A percentile compares a stretch with the other conserved stretches of the same genome.
These are phyloP conservation scores for Crotalus viridis DNA, from an alignment of 2,113 vertebrate species.

Conservation along the genomic window DNA sequence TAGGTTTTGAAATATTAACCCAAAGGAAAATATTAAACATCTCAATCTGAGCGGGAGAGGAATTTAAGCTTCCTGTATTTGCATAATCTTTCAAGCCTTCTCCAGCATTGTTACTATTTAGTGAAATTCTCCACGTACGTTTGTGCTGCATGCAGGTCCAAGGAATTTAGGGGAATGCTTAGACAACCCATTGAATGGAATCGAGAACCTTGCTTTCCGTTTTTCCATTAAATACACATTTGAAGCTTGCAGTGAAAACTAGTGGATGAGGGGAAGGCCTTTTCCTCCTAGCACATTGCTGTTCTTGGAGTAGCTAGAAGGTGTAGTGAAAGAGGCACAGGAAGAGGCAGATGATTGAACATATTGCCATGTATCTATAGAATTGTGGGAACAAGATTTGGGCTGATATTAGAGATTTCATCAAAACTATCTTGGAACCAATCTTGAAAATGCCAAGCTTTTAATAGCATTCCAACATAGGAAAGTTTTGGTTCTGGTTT, in stretches of 20 bases:
- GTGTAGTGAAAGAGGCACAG: background rate
- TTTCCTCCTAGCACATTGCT: background rate
- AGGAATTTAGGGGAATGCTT: background rate
- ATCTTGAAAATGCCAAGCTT: background rate
- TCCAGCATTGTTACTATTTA: background rate
- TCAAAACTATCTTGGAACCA: background rate
- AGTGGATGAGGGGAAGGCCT: background rate
- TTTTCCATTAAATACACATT: background rate
- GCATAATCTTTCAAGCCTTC: background rate
- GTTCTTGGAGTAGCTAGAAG: background rate
- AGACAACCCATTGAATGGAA: background rate
- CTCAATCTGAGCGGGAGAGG: background rate
- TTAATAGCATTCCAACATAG: background rate
- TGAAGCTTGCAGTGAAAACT: background rate
- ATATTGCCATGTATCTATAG: background rate
- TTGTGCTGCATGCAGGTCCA: background rate
- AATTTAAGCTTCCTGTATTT: background rate
- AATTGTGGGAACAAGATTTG: background rate
- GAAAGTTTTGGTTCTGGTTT: background rate
- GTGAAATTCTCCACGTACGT: background rate
- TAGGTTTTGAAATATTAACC: background rate
- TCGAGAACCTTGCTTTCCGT: background rate
- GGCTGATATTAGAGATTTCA: background rate
- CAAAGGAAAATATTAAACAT: background rate
- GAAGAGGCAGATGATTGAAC: background rate